A percentile compares a stretch with the other conserved stretches of the same genome.
phyloP scores from a whole-genome alignment of 2,797 vertebrate species.

The Epinephelus malabaricus region DNA sequence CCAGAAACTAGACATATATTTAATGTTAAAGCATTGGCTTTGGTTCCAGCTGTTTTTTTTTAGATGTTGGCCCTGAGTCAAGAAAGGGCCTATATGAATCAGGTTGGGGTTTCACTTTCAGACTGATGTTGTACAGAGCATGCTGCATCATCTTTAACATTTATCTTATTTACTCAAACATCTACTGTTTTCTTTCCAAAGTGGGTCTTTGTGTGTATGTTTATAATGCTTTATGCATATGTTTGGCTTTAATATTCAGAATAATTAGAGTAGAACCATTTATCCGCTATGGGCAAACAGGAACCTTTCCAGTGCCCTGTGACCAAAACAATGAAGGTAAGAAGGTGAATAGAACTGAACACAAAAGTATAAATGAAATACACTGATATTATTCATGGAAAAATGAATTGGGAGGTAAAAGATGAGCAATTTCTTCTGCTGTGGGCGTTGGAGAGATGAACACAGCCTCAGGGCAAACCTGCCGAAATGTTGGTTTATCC shows the following conservation, averaged over 20 bases:
- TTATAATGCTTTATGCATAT: not conserved
- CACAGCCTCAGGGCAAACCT: conserved; percentile 27
- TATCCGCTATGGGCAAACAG: not conserved
- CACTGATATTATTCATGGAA: not conserved
- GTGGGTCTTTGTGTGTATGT: conserved; percentile 15
- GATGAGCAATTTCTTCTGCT: not conserved
- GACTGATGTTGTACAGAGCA: no score
- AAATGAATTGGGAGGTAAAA: conserved; percentile 2
- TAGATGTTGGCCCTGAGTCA: not conserved
- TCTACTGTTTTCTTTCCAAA: not conserved
- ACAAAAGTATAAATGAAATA: not conserved
- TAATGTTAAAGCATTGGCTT: conserved; percentile 6
- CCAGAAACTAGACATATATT: conserved; percentile 12
- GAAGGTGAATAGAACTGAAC: not conserved
- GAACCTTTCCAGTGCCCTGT: not conserved
- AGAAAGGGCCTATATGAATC: not conserved
- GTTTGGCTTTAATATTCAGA: not conserved
- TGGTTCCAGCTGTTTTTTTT: not conserved
- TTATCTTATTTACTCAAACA: not conserved
- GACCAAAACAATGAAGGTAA: not conserved
- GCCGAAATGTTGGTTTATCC: conserved; percentile 39
- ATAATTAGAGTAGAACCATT: not conserved
- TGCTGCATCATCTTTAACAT: not conserved
- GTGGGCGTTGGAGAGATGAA: conserved; percentile 17
- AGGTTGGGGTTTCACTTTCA: not conserved